Base-by-base conservation (phyloP, 1,140 invertebrate genomes). In the Mesaphorura yosii region DNA sequence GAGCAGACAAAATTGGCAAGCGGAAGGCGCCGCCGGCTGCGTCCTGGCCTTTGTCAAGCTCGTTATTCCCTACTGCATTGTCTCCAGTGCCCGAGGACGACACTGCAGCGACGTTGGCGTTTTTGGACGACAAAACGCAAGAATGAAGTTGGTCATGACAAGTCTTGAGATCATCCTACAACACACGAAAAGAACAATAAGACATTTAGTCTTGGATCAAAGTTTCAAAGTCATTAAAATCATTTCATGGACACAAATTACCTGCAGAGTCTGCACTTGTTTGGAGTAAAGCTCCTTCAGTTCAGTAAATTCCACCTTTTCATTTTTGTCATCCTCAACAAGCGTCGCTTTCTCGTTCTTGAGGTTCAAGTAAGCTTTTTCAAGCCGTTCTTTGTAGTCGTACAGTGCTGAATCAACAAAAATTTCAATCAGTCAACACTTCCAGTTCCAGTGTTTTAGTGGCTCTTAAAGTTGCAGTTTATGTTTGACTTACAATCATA, bases 381-480 rank as follows among this genome's bases (percentile, higher is more conserved):
- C 49, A 29, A 57, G 27, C 10, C 55, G 17, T 14, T 48, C 48
- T 29, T 51, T 57, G 29, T 57, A 57, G 20, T 51, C 55, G 29
- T 27, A 48, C 23, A 58, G 34, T 1, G 55, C 55, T 58, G 15
- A 6, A 53, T 7, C 12, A 22, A 47, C 20, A 28, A 27, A 52
- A 45, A 25, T 27, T 6, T 3, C 37, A 29, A 23, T 38, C 26
- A 12, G 31, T 10, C 31, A 10, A 34, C 31, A 34, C 31, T 34
- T 10, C 10, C n/a, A 34, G n/a, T 10, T 34, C n/a, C 31, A 34
- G 31, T 34, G 10, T 10, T 10, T 10, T n/a, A 46, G 2, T 15
- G 15, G 38, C 6, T 20, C 26, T 46, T 27, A 39, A 49, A 41
- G 26, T 1, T n/a, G 7, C n/a, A 45, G 37, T 22, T 39, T 26